These are phyloP conservation scores for Drosophila parvula DNA, from an alignment of 1,140 invertebrate species.

Conservation along the genomic window DNA sequence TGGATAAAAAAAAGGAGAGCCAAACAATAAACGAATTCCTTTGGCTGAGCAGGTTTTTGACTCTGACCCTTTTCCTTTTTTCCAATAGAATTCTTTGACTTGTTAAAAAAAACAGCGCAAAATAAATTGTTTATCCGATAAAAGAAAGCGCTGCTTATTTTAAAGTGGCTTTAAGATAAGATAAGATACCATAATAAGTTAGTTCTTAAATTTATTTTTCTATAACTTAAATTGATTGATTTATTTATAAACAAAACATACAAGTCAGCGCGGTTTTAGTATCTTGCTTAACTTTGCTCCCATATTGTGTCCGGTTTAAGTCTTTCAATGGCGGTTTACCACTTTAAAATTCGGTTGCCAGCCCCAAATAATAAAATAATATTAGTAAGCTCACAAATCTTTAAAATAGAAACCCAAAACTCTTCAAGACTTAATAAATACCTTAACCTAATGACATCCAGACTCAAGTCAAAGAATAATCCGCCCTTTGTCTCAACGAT, in stretches of 20 bases:
- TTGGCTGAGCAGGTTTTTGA: conserved; percentile 15
- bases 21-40: conserved; percentile 45
- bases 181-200: neutral
- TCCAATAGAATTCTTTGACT: conserved; percentile 18
- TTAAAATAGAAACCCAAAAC: neutral
- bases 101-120: neutral
- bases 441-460: neutral
- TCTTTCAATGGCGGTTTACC: neutral
- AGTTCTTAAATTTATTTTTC: neutral
- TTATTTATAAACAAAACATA: neutral
- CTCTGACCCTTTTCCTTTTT: conserved; percentile 14
- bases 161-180: neutral
- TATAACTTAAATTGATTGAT: neutral
- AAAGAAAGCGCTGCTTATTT: neutral
- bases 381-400: neutral
- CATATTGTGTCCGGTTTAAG: neutral
- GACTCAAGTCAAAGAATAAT: neutral
- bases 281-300: neutral
- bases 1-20: conserved; percentile 12
- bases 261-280: neutral
- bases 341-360: too few relatives aligned
- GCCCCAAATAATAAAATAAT: neutral
- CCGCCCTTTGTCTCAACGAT: neutral
- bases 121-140: conserved; percentile 14
- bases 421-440: neutral